These are phyloP conservation scores for Marmota flaviventris DNA, from an alignment of 2,113 vertebrate genomes.

Conservation along the genomic window DNA sequence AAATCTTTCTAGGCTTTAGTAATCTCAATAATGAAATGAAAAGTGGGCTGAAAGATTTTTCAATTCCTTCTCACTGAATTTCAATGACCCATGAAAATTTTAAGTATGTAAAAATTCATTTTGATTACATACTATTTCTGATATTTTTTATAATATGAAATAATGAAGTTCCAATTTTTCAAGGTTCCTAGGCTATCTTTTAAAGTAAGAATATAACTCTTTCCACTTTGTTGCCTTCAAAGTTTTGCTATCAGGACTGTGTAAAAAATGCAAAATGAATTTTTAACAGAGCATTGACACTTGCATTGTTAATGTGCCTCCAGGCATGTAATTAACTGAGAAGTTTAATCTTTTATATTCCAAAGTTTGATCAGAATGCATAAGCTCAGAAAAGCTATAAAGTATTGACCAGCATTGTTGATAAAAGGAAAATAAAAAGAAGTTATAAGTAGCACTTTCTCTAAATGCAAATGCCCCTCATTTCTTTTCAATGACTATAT, in stretches of 20 bases:
- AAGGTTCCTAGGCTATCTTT: slow-evolving; percentile 75
- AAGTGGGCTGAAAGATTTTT: background rate
- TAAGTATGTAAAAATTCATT: slow-evolving; percentile 71
- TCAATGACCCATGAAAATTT: slow-evolving; percentile 57
- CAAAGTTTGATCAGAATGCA: slow-evolving; percentile 90
- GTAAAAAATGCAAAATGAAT: slow-evolving; percentile 91
- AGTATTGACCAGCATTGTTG: slow-evolving; percentile 89
- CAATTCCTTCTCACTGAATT: slow-evolving; percentile 44
- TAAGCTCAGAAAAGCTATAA: slow-evolving; percentile 87
- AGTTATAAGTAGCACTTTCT: slow-evolving; percentile 82
- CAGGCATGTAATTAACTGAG: slow-evolving; percentile 92
- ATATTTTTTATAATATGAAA: slow-evolving; percentile 79
- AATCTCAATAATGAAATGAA: slow-evolving; percentile 33
- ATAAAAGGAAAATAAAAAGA: slow-evolving; percentile 85
- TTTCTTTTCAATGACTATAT: slow-evolving; percentile 81
- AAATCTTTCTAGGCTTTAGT: background rate
- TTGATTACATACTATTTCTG: slow-evolving; percentile 60
- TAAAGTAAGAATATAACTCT: slow-evolving; percentile 88
- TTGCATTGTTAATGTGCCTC: slow-evolving; percentile 92
- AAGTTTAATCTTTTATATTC: slow-evolving; percentile 92
- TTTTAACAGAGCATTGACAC: slow-evolving; percentile 89
- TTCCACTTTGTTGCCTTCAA: slow-evolving; percentile 89
- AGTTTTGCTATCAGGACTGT: slow-evolving; percentile 88
- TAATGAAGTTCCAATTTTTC: slow-evolving; percentile 74
- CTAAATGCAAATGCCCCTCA: slow-evolving; percentile 80